Percentiles rank a stretch among this genome's conserved stretches.
phyloP scores from a whole-genome alignment of 2,888 invertebrate genomes.

The Tridacna gigas region DNA sequence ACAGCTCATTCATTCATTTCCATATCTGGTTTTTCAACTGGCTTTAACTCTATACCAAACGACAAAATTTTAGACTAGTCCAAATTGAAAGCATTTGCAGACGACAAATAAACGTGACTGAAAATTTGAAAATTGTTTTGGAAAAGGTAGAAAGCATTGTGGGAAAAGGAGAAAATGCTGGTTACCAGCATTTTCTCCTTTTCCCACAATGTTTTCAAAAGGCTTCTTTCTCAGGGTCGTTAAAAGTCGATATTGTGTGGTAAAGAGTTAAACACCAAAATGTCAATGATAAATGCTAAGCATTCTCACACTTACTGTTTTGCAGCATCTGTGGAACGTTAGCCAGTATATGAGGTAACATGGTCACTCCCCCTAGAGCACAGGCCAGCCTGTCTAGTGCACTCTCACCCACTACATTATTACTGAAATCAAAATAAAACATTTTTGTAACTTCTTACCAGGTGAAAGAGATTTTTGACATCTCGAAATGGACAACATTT shows the following conservation, averaged over 20 bases:
- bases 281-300: background rate
- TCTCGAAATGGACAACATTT: background rate
- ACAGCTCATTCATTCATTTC: no score
- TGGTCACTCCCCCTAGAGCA: slow-evolving; percentile 96
- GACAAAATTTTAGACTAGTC: no score
- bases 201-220: no score
- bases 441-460: background rate
- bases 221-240: background rate
- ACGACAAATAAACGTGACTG: no score
- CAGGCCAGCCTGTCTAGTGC: slow-evolving; percentile 98
- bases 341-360: slow-evolving; percentile 94
- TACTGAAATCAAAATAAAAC: slow-evolving; percentile 87
- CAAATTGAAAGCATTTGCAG: no score
- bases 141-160: no score
- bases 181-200: background rate
- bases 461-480: background rate
- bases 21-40: no score
- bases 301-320: slow-evolving; percentile 86
- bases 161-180: slow-evolving; percentile 6
- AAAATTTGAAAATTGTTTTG: no score
- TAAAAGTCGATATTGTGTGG: background rate
- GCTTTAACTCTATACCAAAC: no score
- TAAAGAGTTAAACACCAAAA: no score
- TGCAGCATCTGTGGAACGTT: slow-evolving; percentile 94
- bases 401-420: slow-evolving; percentile 97